These are phyloP conservation scores for Drosophila pachea DNA, from an alignment of 1,140 invertebrate species.

Conservation along the genomic window DNA sequence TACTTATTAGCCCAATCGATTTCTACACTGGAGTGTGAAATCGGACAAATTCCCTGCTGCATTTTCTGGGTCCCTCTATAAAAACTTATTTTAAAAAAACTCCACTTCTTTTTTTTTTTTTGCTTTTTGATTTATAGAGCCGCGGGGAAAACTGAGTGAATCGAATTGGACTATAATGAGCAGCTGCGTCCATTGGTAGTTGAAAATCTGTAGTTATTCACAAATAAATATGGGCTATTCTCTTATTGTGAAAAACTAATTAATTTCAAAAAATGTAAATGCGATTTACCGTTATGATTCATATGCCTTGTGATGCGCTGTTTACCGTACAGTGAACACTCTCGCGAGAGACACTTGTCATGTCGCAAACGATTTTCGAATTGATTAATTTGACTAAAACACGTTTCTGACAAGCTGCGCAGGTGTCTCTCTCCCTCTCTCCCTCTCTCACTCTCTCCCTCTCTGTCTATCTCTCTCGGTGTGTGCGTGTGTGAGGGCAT, in stretches of 20 bases:
- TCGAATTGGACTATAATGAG: conserved; percentile 1
- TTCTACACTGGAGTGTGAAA: too few relatives aligned
- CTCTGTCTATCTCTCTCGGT: background rate
- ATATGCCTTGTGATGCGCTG: conserved; percentile 23
- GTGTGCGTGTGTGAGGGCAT: conserved; percentile 8
- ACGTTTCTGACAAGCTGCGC: background rate
- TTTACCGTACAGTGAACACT: conserved; percentile 22
- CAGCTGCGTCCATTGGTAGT: conserved; percentile 35
- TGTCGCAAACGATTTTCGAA: background rate
- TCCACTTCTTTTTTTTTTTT: too few relatives aligned
- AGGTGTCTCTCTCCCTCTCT: background rate
- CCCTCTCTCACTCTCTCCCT: too few relatives aligned
- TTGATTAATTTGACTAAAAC: too few relatives aligned
- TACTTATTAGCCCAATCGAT: too few relatives aligned
- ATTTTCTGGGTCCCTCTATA: too few relatives aligned
- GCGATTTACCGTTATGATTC: conserved; percentile 44
- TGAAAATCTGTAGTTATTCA: conserved; percentile 20
- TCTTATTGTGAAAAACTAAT: conserved; percentile 23
- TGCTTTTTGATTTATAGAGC: too few relatives aligned
- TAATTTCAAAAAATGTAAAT: conserved; percentile 44
- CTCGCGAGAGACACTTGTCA: too few relatives aligned
- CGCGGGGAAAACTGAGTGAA: too few relatives aligned
- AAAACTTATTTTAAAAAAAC: too few relatives aligned
- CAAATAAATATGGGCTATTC: conserved; percentile 33
- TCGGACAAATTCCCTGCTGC: too few relatives aligned